phyloP scores from a whole-genome alignment of 2,113 vertebrate genomes.

The Takifugu flavidus region DNA sequence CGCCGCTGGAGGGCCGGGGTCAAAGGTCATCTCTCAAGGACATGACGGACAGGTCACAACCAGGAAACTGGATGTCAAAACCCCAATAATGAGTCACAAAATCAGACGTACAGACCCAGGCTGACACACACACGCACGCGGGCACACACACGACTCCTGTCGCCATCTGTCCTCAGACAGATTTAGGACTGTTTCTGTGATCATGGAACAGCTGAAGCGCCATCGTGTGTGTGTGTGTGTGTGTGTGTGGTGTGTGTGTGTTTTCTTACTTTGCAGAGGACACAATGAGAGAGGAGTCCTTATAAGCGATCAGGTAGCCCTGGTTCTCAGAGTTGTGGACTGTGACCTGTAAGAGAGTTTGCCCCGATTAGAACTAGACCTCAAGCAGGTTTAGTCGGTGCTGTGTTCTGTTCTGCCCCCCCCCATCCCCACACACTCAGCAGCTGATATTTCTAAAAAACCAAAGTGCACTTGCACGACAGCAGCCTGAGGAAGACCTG shows the following conservation, averaged over 20 bases:
- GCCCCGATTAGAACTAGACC: background rate
- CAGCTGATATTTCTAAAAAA: no score
- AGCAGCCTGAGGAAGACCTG: no score
- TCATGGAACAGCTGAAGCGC: background rate
- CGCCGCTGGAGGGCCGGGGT: constrained; percentile 1
- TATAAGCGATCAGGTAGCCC: constrained; percentile 96
- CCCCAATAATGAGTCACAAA: constrained; percentile 5
- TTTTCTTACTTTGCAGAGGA: constrained; percentile 92
- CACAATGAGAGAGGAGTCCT: constrained; percentile 94
- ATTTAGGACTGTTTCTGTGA: background rate
- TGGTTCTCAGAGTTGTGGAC: constrained; percentile 95
- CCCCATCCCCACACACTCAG: no score
- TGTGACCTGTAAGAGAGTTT: constrained; percentile 34
- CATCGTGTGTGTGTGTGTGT: background rate
- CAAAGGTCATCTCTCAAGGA: constrained; percentile 5
- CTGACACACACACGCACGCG: background rate
- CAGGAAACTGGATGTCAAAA: constrained; percentile 50
- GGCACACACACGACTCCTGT: no score
- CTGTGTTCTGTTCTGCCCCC: no score
- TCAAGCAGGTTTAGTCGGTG: no score
- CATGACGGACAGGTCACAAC: constrained; percentile 38
- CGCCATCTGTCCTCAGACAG: no score
- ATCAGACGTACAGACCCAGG: constrained; percentile 1
- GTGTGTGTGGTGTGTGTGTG: background rate
- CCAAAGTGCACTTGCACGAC: no score